Conservation (phyloP, 2,113 vertebrate genomes). For the Tachuris rubrigastra region DNA sequence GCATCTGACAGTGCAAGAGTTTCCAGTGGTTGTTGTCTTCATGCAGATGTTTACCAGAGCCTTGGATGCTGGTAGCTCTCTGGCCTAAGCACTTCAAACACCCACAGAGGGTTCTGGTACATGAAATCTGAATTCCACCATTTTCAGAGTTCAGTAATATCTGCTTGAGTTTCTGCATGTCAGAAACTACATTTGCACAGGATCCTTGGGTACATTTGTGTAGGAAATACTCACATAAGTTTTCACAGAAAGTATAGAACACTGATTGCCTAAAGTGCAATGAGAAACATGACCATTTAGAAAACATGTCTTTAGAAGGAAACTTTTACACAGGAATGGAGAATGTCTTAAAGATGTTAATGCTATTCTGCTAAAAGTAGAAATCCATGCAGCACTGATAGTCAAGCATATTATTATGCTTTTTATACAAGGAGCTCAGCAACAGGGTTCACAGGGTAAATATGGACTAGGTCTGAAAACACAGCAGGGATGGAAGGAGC, state of each 20-base stretch:
- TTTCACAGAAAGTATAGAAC: not conserved
- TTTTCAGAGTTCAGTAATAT: not conserved
- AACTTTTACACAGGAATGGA: not conserved
- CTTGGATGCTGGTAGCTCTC: not conserved
- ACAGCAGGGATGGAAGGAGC: not conserved
- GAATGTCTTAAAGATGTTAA: not conserved
- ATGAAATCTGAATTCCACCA: not conserved
- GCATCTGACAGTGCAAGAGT: not conserved
- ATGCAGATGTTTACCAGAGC: not conserved
- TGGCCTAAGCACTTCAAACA: not conserved
- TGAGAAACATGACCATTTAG: not conserved
- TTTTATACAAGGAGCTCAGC: not conserved
- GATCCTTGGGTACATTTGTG: not conserved
- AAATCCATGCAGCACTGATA: not conserved
- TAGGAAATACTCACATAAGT: not conserved
- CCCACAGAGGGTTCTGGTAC: not conserved
- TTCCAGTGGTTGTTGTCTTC: not conserved
- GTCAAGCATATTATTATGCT: fast-evolving
- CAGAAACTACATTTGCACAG: not conserved
- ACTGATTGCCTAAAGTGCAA: not conserved
- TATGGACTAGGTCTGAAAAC: not conserved
- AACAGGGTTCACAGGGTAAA: not conserved
- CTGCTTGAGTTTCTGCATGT: not conserved
- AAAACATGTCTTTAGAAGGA: not conserved
- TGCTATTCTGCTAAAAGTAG: not conserved